Conservation (phyloP, 1,140 invertebrate genomes). For the Drosophila carrolli region DNA sequence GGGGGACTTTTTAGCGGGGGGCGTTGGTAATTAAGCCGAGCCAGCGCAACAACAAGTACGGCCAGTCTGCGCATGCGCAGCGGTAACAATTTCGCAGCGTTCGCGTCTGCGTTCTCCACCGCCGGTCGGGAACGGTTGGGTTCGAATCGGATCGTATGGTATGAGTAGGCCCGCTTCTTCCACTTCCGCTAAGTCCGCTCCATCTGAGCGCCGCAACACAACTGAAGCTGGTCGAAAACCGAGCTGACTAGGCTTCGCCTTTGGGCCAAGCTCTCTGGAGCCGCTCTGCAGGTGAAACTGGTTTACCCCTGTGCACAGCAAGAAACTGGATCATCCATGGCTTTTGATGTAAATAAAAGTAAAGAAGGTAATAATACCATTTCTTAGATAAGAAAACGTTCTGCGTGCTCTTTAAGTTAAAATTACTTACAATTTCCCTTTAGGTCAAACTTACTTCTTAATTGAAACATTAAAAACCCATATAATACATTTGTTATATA, state of each 20-base stretch:
- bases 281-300: slow-evolving; percentile 59
- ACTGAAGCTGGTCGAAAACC: slow-evolving; percentile 53
- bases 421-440: too few relatives aligned
- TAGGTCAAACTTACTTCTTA: too few relatives aligned
- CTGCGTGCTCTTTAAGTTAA: too few relatives aligned
- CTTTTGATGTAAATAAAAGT: neutral
- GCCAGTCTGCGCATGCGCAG: slow-evolving; percentile 59
- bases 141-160: slow-evolving; percentile 15
- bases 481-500: too few relatives aligned
- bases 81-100: slow-evolving; percentile 44
- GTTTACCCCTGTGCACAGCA: slow-evolving; percentile 44
- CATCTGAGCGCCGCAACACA: slow-evolving; percentile 73
- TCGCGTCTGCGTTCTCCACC: slow-evolving; percentile 25
- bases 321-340: slow-evolving; percentile 7
- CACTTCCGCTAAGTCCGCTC: slow-evolving; percentile 51
- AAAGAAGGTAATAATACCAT: too few relatives aligned
- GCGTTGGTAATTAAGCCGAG: slow-evolving; percentile 70
- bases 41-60: slow-evolving; percentile 50
- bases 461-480: too few relatives aligned
- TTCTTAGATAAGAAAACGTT: too few relatives aligned
- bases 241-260: slow-evolving; percentile 38
- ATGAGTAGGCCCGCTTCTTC: slow-evolving; percentile 20
- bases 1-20: neutral
- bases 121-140: slow-evolving; percentile 32
- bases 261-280: slow-evolving; percentile 25